Conservation (phyloP, 1,140 invertebrate species). For the Drosophila guanche region DNA sequence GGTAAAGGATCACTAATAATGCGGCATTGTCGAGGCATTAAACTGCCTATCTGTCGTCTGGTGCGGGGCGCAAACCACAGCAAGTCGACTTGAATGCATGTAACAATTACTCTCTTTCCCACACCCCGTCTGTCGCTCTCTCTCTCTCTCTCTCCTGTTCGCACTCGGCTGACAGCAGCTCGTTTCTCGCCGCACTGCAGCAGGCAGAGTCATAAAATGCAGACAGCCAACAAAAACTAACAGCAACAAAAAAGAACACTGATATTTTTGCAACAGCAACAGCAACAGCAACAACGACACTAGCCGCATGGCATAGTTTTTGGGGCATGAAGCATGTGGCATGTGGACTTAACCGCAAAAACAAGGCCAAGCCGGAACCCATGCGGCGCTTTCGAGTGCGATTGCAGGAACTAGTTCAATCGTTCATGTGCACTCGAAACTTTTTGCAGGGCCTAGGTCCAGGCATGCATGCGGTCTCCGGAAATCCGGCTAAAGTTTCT, state of each 20-base stretch:
- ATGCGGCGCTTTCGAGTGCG: conserved; percentile 21
- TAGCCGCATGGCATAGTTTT: conserved; percentile 59
- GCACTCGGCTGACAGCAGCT: not conserved
- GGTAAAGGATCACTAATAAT: conserved; percentile 61
- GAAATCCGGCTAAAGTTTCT: too few species aligned
- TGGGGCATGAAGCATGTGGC: conserved; percentile 27
- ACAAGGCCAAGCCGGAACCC: conserved; percentile 45
- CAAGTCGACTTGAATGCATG: conserved; percentile 61
- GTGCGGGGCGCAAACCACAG: conserved; percentile 28
- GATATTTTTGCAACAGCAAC: conserved; percentile 23
- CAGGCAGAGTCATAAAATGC: conserved; percentile 49
- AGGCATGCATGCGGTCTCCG: too few species aligned
- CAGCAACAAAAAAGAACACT: conserved; percentile 28
- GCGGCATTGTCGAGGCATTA: conserved; percentile 58
- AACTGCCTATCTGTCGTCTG: conserved; percentile 38
- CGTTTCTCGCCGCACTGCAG: conserved; percentile 12
- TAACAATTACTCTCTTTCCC: conserved; percentile 63
- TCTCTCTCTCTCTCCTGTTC: conserved; percentile 6
- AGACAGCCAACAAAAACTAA: conserved; percentile 42
- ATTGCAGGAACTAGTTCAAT: conserved; percentile 34
- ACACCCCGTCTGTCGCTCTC: conserved; percentile 5
- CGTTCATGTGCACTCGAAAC: conserved; percentile 6
- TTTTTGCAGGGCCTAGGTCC: not conserved
- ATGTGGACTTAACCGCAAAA: conserved; percentile 36
- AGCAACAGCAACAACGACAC: conserved; percentile 20